Evolutionary conservation across 2,113 vertebrate species (phyloP), one percentile per base, ranked within the genome.

Genomic region (Calcarius ornatus): DNA sequence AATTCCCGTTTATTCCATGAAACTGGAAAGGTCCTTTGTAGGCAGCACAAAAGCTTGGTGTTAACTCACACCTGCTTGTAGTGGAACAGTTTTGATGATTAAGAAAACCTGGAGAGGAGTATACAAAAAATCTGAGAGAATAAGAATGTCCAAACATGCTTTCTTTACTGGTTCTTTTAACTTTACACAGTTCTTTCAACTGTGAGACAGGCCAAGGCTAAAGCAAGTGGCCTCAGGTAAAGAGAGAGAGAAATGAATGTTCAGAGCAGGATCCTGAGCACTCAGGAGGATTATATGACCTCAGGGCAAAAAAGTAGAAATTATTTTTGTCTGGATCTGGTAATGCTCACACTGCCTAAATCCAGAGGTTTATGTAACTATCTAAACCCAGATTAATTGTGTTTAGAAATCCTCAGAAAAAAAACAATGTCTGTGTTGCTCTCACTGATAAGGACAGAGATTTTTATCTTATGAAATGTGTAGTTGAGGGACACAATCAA

Each of bases 251-350:
- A 90, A 94, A 73, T n/a, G 37, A 83, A 38, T 37, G 66, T 45
- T 82, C 5, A 11, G 82, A 77, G 47, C 21, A 88, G 54, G 47
- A 73, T 73, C 42, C 45, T 59, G 59, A 75, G 38, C 1, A 1
- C 54, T 73, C 27, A 33, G 66, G 66, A 88, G 86, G 90, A 83
- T 94, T 96, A n/a, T 43, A 30, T 20, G 50, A 81, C 76, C 76
- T 81, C 51, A 81, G 68, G 54, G 47, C 50, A 77, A 94, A 81
- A 93, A 79, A 73, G 53, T 37, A 12, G 0, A 0, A 72, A 95
- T 94, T 94, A 92, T 88, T 93, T 93, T 93, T 93, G 82, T 77
- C 79, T 88, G 63, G 63, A 70, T 53, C 59, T 95, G 50, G 88
- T 92, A 93, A 94, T 81, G 69, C 80, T 66, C 33, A 1, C 38